Evolutionary conservation across 2,113 vertebrate genomes (phyloP), one percentile per base, ranked within the genome.

Genomic region (Puffinus mauretanicus): DNA sequence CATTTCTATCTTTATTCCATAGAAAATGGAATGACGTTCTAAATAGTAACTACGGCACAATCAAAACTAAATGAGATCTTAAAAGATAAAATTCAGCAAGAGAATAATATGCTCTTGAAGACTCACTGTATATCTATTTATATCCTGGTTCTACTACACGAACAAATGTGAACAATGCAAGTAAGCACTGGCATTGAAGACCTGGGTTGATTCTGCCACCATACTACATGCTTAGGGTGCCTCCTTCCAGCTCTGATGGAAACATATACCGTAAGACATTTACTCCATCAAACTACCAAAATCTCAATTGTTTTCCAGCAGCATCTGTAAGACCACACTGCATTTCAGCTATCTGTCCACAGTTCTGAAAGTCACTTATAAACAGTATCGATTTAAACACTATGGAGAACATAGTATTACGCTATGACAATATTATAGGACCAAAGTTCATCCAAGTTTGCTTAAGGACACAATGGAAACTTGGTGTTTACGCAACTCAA

Each of bases 401-500:
- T 13, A 34, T 0, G 6, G 25, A 72, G 21, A 87, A 69, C 25
- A 78, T 1, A 42, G 8, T 13, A 51, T 15, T 34, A 69, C 8
- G 6, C 13, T 66, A 38, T 10, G 20, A 52, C 26, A 57, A 13
- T 46, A 60, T 16, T 26, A 32, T 0, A 85, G 11, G 7, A 49
- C 12, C 13, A 44, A 73, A 70, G 8, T 13, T 71, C 15, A 32
- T 16, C 34, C 44, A 65, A 29, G 34, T 64, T 60, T 65, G 57
- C 49, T 52, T 24, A 46, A 75, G 21, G 34, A 46, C 64, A 32
- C 6, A 44, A 42, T 0, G 4, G 44, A 52, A 60, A 65, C 21
- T 58, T 52, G 18, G 4, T 20, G 15, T 62, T 73, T 24, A 83
- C 2, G 1, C 10, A 79, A 57, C 3, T 29, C 1, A 1, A 2